A percentile compares a stretch with the other conserved stretches of the same genome.
These are phyloP conservation scores for Ophion costatus DNA, from an alignment of 2,888 invertebrate species.

Conservation along the genomic window DNA sequence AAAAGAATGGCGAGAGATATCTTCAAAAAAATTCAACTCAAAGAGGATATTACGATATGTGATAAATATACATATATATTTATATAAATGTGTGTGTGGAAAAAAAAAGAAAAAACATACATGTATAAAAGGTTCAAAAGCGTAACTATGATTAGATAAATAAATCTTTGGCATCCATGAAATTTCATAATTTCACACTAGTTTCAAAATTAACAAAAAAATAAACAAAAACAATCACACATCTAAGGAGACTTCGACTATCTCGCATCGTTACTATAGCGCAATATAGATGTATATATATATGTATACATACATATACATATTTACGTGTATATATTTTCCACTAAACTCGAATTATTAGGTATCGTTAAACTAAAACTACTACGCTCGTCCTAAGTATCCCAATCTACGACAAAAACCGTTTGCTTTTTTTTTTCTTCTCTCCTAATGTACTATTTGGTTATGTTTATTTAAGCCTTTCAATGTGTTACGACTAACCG, in stretches of 20 bases:
- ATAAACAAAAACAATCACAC: conserved; percentile 82
- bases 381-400: conserved; percentile 65
- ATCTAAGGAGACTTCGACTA: conserved; percentile 81
- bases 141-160: conserved; percentile 68
- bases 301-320: conserved; percentile 26
- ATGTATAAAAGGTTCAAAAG: conserved; percentile 68
- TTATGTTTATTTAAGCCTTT: conserved; percentile 61
- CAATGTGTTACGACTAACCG: conserved; percentile 80
- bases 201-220: conserved; percentile 77
- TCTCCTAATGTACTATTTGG: conserved; percentile 60
- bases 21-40: conserved; percentile 30
- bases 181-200: conserved; percentile 84
- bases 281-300: conserved; percentile 70
- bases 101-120: conserved; percentile 65
- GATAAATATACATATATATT: conserved; percentile 39
- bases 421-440: conserved; percentile 42
- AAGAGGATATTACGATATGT: conserved; percentile 47
- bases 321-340: conserved; percentile 39
- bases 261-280: conserved; percentile 79
- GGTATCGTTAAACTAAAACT: conserved; percentile 65
- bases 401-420: conserved; percentile 81
- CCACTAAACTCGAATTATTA: conserved; percentile 63
- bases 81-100: conserved; percentile 41
- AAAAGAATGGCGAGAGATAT: conserved; percentile 64
- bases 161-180: conserved; percentile 81